phyloP scores from a whole-genome alignment of 2,797 vertebrate genomes.

The Cercopithecus hamlyni region DNA sequence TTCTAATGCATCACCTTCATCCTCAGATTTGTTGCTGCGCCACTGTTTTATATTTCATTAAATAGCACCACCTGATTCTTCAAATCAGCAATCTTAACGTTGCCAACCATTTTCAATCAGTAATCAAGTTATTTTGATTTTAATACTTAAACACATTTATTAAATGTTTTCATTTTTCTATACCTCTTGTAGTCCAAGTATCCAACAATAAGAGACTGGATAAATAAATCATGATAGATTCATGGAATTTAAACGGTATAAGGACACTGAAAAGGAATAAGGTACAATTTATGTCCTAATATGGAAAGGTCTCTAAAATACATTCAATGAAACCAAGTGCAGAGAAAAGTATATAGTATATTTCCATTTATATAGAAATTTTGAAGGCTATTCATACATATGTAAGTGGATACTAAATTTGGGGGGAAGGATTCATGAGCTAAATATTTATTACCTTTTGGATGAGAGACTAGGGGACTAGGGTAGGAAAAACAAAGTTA shows the following conservation, averaged over 20 bases:
- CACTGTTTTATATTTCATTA: constrained; percentile 10
- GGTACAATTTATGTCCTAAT: neutral
- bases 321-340: neutral
- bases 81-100: neutral
- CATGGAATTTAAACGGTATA: neutral
- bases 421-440: neutral
- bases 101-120: constrained; percentile 1
- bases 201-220: neutral
- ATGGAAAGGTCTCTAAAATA: neutral
- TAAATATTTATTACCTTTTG: constrained; percentile 43
- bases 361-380: neutral
- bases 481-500: neutral
- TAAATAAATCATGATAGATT: neutral
- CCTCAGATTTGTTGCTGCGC: neutral
- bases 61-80: neutral
- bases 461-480: neutral
- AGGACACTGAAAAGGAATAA: neutral
- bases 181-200: neutral
- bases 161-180: neutral
- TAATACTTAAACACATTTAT: neutral
- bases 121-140: neutral
- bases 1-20: neutral
- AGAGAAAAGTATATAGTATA: neutral
- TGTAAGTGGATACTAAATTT: constrained; percentile 1
- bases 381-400: neutral